Evolutionary conservation across 2,888 invertebrate species (phyloP).

Genomic region (Autographa gamma): DNA sequence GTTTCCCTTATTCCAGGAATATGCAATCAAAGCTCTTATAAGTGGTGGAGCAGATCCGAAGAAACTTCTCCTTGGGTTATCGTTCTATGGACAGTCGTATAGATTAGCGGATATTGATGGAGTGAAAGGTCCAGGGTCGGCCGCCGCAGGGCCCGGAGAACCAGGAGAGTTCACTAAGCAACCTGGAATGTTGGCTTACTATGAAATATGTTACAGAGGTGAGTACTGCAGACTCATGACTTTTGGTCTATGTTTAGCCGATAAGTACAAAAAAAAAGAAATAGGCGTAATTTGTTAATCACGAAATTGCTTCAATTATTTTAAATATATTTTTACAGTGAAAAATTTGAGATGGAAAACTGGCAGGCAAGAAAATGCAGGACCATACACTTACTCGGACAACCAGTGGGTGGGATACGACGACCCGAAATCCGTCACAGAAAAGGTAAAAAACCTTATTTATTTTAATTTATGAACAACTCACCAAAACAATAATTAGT

Average conservation of each 20-base stretch:
- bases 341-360: conserved; percentile 91
- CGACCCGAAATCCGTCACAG: conserved; percentile 92
- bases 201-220: conserved; percentile 94
- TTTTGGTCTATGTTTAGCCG: neutral
- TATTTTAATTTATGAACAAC: neutral
- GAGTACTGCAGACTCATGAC: conserved; percentile 17
- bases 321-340: conserved; percentile 74
- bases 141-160: conserved; percentile 92
- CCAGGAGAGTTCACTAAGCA: conserved; percentile 95
- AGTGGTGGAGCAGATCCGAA: conserved; percentile 92
- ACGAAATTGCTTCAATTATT: neutral
- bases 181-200: conserved; percentile 96
- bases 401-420: conserved; percentile 98
- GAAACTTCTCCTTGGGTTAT: conserved; percentile 94
- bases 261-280: neutral
- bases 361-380: conserved; percentile 89
- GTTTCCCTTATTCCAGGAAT: conserved; percentile 89
- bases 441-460: conserved; percentile 85
- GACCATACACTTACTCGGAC: conserved; percentile 93
- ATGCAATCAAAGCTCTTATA: conserved; percentile 93
- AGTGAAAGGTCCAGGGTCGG: conserved; percentile 88
- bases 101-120: conserved; percentile 87
- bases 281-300: neutral
- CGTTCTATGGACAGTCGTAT: conserved; percentile 96
- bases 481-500: no score